Conservation (phyloP, 1,140 invertebrate genomes). For the Holcopasites calliopsidis region DNA sequence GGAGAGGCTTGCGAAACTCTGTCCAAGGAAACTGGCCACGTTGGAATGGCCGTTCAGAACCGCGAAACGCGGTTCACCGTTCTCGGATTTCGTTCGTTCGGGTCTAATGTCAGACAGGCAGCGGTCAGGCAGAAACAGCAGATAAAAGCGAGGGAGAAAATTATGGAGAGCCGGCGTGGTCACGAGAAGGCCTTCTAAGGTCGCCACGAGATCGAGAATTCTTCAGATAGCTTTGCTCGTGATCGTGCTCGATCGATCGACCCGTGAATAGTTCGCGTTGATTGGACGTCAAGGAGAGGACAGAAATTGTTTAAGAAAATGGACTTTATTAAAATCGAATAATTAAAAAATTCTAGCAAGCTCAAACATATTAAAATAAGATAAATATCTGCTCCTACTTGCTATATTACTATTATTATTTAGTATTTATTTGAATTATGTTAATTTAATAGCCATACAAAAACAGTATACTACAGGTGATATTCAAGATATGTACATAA, state of each 20-base stretch:
- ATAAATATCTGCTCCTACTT: too few relatives aligned
- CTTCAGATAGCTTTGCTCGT: slow-evolving; percentile 6
- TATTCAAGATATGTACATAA: too few relatives aligned
- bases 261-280: not conserved
- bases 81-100: slow-evolving; percentile 18
- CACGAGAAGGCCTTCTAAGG: slow-evolving; percentile 41
- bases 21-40: not conserved
- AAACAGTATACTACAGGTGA: too few relatives aligned
- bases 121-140: not conserved
- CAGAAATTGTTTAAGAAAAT: too few relatives aligned
- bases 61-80: not conserved
- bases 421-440: too few relatives aligned
- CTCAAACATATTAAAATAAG: too few relatives aligned
- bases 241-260: slow-evolving; percentile 7
- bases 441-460: too few relatives aligned
- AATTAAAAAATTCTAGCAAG: too few relatives aligned
- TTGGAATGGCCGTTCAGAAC: slow-evolving; percentile 8
- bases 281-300: too few relatives aligned
- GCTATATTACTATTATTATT: too few relatives aligned
- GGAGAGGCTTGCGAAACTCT: slow-evolving; percentile 7
- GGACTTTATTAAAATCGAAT: too few relatives aligned
- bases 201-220: slow-evolving; percentile 29
- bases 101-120: slow-evolving; percentile 32
- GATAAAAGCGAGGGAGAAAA: slow-evolving; percentile 33
- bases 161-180: slow-evolving; percentile 25